A percentile compares a stretch with the other conserved stretches of the same genome.
These are phyloP conservation scores for Chrysogorgia sp. DNA, from an alignment of 92 coral and sea anemone genomes.

Conservation along the genomic window DNA sequence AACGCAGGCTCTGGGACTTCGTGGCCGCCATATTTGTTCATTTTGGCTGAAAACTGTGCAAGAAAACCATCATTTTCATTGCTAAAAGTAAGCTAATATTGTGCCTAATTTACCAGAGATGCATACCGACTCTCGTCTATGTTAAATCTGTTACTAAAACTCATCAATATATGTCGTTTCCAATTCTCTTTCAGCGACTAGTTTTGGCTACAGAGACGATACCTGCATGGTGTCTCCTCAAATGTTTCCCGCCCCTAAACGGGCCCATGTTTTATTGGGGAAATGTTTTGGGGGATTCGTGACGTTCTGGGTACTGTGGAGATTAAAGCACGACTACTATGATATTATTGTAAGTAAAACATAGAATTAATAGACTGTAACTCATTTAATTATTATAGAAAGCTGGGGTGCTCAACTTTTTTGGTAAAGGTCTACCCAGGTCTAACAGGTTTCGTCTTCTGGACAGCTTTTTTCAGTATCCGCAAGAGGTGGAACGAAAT, in stretches of 20 bases:
- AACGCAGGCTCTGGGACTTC: background rate
- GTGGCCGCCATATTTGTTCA: slow-evolving; percentile 38
- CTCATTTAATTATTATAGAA: background rate
- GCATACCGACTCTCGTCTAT: background rate
- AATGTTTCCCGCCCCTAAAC: slow-evolving; percentile 68
- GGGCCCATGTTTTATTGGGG: slow-evolving; percentile 77
- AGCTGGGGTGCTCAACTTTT: no score
- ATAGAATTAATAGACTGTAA: background rate
- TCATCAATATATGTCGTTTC: background rate
- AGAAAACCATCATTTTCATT: background rate
- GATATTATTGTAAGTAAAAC: slow-evolving; percentile 82
- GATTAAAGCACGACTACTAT: slow-evolving; percentile 93
- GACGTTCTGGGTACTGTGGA: slow-evolving; percentile 96
- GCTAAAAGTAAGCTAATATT: background rate
- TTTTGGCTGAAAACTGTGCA: background rate
- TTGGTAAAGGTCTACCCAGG: no score
- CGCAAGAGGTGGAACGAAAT: no score
- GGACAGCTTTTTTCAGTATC: no score
- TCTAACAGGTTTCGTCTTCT: no score
- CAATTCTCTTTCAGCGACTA: background rate
- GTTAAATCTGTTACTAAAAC: background rate
- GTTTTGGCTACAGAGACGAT: background rate
- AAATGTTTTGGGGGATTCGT: slow-evolving; percentile 88
- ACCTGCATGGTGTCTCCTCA: slow-evolving; percentile 28
- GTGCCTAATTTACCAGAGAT: background rate